Evolutionary conservation across 2,888 invertebrate genomes (phyloP).

Genomic region (Andrena chrysosceles): DNA sequence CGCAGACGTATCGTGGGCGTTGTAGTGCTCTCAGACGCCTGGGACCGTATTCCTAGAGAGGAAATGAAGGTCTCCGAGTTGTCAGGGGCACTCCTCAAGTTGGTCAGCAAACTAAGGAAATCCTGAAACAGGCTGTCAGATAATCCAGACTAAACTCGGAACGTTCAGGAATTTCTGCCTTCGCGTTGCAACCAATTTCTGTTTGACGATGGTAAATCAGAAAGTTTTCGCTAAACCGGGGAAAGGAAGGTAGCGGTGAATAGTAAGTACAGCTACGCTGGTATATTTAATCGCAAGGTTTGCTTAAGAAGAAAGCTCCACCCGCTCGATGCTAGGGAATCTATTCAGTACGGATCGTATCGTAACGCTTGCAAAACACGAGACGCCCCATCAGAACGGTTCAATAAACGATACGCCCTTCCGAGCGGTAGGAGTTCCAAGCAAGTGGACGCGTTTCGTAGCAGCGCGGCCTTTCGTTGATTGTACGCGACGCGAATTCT

Average conservation of each 20-base stretch:
- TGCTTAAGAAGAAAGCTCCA: background rate
- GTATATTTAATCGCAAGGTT: background rate
- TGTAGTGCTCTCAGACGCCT: background rate
- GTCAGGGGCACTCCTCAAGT: conserved; percentile 46
- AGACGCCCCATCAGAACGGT: conserved; percentile 16
- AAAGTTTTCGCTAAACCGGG: background rate
- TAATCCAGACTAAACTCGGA: conserved; percentile 54
- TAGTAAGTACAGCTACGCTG: background rate
- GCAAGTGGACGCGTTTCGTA: conserved; percentile 8
- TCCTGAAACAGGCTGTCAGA: conserved; percentile 59
- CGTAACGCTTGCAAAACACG: background rate
- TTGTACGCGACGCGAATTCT: conserved; percentile 54
- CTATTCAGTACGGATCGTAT: background rate
- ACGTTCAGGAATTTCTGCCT: conserved; percentile 5
- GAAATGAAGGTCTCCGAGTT: conserved; percentile 56
- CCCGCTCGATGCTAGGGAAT: background rate
- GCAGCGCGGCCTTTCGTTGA: conserved; percentile 28
- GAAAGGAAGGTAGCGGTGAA: background rate
- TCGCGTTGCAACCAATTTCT: background rate
- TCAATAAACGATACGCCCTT: conserved; percentile 25
- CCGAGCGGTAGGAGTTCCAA: background rate
- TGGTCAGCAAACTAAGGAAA: conserved; percentile 65
- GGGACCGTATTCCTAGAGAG: conserved; percentile 33
- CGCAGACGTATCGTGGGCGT: background rate
- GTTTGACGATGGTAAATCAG: background rate